Evolutionary conservation across 2,888 invertebrate species (phyloP).

Genomic region (Chironomus riparius): DNA sequence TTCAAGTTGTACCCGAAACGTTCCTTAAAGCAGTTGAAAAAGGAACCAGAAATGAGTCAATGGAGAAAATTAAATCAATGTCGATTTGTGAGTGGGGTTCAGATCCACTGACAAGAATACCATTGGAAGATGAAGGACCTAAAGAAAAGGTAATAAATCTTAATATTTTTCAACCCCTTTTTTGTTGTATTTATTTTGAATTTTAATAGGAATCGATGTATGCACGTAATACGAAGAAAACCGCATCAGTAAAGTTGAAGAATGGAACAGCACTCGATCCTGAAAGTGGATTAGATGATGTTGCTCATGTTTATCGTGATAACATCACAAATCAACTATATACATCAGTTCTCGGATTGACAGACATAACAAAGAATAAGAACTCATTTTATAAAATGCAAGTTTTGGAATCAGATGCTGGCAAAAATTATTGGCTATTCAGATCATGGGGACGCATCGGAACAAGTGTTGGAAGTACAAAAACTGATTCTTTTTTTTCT

Average conservation of each 20-base stretch:
- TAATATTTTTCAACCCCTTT: conserved; percentile 10
- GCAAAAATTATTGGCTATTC: conserved; percentile 42
- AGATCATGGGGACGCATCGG: conserved; percentile 92
- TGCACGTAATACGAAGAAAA: conserved; percentile 41
- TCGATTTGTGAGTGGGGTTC: conserved; percentile 72
- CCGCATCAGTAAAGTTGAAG: conserved; percentile 61
- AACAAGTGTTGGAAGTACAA: conserved; percentile 74
- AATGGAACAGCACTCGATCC: conserved; percentile 87
- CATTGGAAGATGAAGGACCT: conserved; percentile 47
- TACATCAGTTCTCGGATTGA: conserved; percentile 56
- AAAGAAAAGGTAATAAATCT: conserved; percentile 42
- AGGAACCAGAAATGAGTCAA: conserved; percentile 35
- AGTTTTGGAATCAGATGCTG: conserved; percentile 64
- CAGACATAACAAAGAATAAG: conserved; percentile 76
- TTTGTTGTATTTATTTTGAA: background rate
- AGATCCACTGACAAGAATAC: conserved; percentile 50
- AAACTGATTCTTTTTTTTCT: conserved; percentile 46
- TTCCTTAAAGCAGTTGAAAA: conserved; percentile 61
- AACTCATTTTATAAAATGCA: conserved; percentile 96
- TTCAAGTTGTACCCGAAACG: conserved; percentile 73
- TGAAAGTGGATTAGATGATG: conserved; percentile 67
- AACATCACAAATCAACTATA: conserved; percentile 40
- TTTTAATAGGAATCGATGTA: conserved; percentile 11
- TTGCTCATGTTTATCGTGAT: conserved; percentile 66
- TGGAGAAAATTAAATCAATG: conserved; percentile 25